Conservation (phyloP, 2,797 vertebrate species). For the Odontamblyopus lacepedii region DNA sequence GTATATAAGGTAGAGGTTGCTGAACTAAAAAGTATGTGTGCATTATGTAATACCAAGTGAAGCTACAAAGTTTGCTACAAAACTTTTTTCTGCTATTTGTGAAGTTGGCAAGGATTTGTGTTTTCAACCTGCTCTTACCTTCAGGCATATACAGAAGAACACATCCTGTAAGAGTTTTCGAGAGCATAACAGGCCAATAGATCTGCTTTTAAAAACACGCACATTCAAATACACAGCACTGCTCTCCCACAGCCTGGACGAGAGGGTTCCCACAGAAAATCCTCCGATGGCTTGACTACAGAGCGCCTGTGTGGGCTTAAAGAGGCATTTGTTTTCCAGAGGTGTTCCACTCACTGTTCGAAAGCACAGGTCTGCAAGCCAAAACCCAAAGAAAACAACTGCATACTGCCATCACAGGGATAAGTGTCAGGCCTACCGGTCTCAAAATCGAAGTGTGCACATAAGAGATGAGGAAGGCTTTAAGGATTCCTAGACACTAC, state of each 20-base stretch:
- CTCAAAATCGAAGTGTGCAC: constrained; percentile 1
- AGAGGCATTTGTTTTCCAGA: constrained; percentile 49
- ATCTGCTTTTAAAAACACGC: constrained; percentile 43
- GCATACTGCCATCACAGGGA: constrained; percentile 12
- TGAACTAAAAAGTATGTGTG: constrained; percentile 3
- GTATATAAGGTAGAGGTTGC: constrained; percentile 1
- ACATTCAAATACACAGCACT: constrained; percentile 22
- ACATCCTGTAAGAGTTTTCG: constrained; percentile 49
- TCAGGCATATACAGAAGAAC: constrained; percentile 49
- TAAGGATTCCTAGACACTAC: not conserved
- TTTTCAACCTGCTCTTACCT: constrained; percentile 52
- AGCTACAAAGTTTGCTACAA: not conserved
- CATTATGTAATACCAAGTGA: constrained; percentile 1
- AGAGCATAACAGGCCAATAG: constrained; percentile 57
- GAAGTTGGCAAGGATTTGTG: constrained; percentile 21
- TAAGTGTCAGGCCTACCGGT: not conserved
- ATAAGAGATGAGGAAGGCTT: not conserved
- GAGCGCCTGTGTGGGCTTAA: constrained; percentile 63
- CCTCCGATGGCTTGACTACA: constrained; percentile 59
- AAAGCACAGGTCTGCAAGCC: constrained; percentile 26
- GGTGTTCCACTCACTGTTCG: constrained; percentile 47
- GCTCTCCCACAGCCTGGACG: constrained; percentile 38
- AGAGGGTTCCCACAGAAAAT: constrained; percentile 61
- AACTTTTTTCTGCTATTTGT: constrained; percentile 22
- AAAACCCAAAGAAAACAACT: constrained; percentile 20